A percentile compares a stretch with the other conserved stretches of the same genome.
Evolutionary conservation across 2,113 vertebrate genomes (phyloP).

Genomic region (Lepus americanus): DNA sequence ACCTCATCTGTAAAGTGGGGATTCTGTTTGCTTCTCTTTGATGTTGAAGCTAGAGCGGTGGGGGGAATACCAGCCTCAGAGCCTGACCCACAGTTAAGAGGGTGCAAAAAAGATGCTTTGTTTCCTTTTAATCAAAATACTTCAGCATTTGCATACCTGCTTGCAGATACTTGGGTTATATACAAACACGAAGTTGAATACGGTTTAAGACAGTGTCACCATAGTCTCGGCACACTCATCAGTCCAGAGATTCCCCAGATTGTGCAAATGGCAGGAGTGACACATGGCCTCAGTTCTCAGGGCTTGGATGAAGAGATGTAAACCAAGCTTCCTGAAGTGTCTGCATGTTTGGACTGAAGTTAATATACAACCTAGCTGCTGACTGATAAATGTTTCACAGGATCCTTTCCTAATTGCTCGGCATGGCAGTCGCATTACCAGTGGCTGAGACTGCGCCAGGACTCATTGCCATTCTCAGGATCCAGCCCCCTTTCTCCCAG

Average conservation of each 20-base stretch:
- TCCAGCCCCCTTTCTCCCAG: not conserved
- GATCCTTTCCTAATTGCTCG: not conserved
- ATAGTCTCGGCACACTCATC: not conserved
- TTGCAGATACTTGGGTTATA: not conserved
- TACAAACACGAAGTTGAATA: not conserved
- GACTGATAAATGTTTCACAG: not conserved
- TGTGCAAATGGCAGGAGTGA: not conserved
- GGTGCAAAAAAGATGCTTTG: not conserved
- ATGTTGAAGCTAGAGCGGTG: not conserved
- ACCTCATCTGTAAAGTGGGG: not conserved
- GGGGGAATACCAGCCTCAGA: not conserved
- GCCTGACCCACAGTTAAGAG: not conserved
- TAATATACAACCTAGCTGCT: not conserved
- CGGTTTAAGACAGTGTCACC: not conserved
- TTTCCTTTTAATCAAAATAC: conserved; percentile 11
- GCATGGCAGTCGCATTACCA: not conserved
- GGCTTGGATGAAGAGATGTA: not conserved
- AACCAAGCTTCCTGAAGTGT: not conserved
- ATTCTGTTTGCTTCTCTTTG: not conserved
- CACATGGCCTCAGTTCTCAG: not conserved
- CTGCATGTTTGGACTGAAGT: not conserved
- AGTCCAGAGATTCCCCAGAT: not conserved
- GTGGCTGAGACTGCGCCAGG: not conserved
- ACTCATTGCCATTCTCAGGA: not conserved
- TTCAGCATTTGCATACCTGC: not conserved